Evolutionary conservation across 2,888 invertebrate species (phyloP).

Genomic region (Frankliniella intonsa): DNA sequence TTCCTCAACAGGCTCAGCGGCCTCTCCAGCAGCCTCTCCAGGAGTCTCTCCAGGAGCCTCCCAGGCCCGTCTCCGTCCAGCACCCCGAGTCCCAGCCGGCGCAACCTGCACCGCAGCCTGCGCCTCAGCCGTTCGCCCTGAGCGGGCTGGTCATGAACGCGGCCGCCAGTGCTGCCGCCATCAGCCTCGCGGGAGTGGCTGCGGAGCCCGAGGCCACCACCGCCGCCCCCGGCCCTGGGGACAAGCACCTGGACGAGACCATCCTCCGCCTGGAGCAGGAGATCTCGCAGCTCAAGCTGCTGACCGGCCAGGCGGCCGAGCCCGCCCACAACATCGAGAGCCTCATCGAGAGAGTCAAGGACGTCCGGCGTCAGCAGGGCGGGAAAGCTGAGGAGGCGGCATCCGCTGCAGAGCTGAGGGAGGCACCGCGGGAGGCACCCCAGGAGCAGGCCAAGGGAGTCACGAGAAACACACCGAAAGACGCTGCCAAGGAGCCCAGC

Average conservation of each 20-base stretch:
- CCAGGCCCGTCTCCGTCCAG: neutral
- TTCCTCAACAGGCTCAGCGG: neutral
- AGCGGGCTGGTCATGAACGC: neutral
- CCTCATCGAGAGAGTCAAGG: slow-evolving; percentile 9
- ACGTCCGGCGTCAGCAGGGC: neutral
- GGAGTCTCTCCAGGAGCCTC: neutral
- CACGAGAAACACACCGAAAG: too few species aligned
- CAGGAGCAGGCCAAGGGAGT: too few species aligned
- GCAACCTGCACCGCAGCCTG: neutral
- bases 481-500: neutral
- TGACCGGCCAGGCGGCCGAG: neutral
- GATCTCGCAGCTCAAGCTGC: slow-evolving; percentile 13
- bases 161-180: neutral
- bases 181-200: neutral
- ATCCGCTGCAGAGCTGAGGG: neutral
- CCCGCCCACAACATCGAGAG: neutral
- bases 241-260: slow-evolving; percentile 4
- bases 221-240: neutral
- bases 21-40: too few species aligned
- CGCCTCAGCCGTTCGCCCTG: neutral
- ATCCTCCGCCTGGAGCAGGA: neutral
- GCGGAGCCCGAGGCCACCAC: neutral
- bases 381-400: neutral
- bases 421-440: too few species aligned
- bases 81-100: neutral